phyloP scores from a whole-genome alignment of 2,797 vertebrate species.

The Microchirus variegatus region DNA sequence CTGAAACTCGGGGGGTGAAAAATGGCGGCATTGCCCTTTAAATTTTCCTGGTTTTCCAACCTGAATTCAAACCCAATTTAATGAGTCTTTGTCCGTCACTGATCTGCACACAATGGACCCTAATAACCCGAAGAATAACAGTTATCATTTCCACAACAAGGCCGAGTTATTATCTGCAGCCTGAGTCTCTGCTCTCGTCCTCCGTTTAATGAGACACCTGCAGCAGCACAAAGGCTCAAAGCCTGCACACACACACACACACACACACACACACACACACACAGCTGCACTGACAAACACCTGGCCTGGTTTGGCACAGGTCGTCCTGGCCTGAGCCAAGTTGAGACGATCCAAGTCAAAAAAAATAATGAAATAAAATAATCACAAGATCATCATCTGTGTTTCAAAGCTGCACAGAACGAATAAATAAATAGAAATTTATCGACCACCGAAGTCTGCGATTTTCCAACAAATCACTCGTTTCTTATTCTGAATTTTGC shows the following conservation, averaged over 20 bases:
- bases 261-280: conserved; percentile 8
- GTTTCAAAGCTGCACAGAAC: neutral
- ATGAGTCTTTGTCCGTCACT: conserved; percentile 16
- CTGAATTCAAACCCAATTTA: conserved; percentile 23
- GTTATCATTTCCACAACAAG: conserved; percentile 39
- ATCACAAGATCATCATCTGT: neutral
- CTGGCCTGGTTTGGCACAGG: conserved; percentile 40
- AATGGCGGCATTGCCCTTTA: neutral
- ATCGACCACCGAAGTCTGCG: no score
- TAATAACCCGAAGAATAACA: conserved; percentile 22
- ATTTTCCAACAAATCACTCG: no score
- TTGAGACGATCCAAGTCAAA: conserved; percentile 9
- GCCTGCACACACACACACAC: neutral
- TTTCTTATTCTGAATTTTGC: no score
- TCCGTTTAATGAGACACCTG: conserved; percentile 43
- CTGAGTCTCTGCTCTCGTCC: conserved; percentile 11
- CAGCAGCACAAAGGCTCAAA: conserved; percentile 35
- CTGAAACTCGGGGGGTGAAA: neutral
- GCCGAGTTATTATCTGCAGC: conserved; percentile 29
- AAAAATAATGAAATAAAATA: conserved; percentile 4
- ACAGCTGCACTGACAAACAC: conserved; percentile 41
- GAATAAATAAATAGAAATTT: no score
- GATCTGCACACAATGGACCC: conserved; percentile 19
- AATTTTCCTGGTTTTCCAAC: conserved; percentile 1
- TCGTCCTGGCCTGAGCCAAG: neutral